Evolutionary conservation across 1,140 invertebrate genomes (phyloP).

Genomic region (Teleogryllus occipitalis): DNA sequence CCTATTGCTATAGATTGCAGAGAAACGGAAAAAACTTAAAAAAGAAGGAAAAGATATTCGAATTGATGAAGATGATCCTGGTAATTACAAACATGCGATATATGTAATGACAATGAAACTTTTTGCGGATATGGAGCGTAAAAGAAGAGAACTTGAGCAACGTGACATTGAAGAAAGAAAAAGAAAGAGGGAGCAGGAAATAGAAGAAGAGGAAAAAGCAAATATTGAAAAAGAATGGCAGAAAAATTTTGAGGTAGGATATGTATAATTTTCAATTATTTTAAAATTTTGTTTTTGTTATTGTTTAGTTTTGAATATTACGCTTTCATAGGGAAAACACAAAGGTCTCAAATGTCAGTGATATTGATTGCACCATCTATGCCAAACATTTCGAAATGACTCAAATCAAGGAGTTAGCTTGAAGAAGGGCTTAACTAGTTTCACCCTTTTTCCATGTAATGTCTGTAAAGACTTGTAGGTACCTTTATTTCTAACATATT

Average conservation of each 20-base stretch:
- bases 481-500: no score
- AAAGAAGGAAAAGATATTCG: slow-evolving; percentile 75
- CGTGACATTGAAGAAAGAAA: slow-evolving; percentile 91
- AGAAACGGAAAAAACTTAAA: slow-evolving; percentile 90
- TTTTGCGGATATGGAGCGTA: slow-evolving; percentile 93
- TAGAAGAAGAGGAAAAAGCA: slow-evolving; percentile 81
- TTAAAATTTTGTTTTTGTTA: neutral
- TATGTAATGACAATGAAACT: slow-evolving; percentile 98
- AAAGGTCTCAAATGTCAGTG: neutral
- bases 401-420: neutral
- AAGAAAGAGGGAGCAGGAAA: slow-evolving; percentile 87
- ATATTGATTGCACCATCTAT: neutral
- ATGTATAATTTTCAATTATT: neutral
- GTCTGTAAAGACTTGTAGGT: no score
- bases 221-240: slow-evolving; percentile 91
- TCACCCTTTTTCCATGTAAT: neutral
- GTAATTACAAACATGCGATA: slow-evolving; percentile 86
- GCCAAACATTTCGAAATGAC: neutral
- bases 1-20: slow-evolving; percentile 61
- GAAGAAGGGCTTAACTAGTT: neutral
- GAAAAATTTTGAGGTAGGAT: slow-evolving; percentile 86
- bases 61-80: slow-evolving; percentile 91
- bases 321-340: neutral
- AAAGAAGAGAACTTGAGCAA: slow-evolving; percentile 70
- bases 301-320: neutral